Percentiles rank a stretch among this genome's conserved stretches.
Conservation (phyloP, 2,797 vertebrate genomes). For the Paramormyrops hopkinsi region DNA sequence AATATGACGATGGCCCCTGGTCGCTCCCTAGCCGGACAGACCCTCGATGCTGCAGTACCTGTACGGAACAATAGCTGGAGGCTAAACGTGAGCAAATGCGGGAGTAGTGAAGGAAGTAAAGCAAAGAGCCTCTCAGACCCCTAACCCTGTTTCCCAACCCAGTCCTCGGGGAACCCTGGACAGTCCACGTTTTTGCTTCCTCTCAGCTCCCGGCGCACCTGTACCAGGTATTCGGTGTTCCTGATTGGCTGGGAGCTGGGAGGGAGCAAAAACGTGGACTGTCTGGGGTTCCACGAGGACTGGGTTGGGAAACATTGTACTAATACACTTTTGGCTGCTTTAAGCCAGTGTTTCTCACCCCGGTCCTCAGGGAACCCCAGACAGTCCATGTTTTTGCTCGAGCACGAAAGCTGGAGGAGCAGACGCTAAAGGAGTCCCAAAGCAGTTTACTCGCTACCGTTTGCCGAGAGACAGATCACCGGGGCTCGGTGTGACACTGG, state of each 20-base stretch:
- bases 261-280: too few relatives aligned
- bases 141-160: neutral
- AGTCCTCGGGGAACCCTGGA: neutral
- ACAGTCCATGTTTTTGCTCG: neutral
- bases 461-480: neutral
- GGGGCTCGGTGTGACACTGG: neutral
- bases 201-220: too few relatives aligned
- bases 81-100: neutral
- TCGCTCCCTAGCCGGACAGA: neutral
- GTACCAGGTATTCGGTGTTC: too few relatives aligned
- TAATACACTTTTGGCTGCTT: neutral
- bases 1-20: neutral
- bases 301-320: neutral
- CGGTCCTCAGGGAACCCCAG: neutral
- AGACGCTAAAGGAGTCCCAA: neutral
- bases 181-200: neutral
- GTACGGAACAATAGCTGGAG: neutral
- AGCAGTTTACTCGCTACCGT: neutral
- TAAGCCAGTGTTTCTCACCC: neutral
- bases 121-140: too few relatives aligned
- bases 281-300: too few relatives aligned
- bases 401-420: neutral
- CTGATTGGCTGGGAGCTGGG: too few relatives aligned
- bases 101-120: neutral
- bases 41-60: neutral